Conservation (phyloP, 2,888 invertebrate genomes). For the Oscheius sp. region DNA sequence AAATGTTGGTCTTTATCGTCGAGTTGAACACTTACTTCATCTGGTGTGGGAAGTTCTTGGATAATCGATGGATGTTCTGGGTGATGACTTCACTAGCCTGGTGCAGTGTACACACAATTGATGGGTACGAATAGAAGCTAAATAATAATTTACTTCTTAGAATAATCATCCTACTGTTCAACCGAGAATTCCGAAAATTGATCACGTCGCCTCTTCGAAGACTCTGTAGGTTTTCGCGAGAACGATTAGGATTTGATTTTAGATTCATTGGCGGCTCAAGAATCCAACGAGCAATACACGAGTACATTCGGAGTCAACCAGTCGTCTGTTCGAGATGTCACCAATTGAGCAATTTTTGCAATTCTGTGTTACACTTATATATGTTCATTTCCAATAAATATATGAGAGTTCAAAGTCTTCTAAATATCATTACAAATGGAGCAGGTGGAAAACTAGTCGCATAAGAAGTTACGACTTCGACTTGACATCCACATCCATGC, state of each 20-base stretch:
- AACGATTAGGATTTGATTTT: neutral
- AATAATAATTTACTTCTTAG: neutral
- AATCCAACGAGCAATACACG: too few species aligned
- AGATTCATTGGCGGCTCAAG: neutral
- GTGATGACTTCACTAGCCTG: constrained; percentile 36
- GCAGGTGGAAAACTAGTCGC: too few species aligned
- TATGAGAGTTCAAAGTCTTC: too few species aligned
- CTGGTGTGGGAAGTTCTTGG: constrained; percentile 6
- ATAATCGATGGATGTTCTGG: constrained; percentile 35
- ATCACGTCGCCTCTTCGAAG: constrained; percentile 5
- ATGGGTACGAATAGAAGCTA: constrained; percentile 38
- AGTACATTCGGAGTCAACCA: too few species aligned
- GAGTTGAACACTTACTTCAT: constrained; percentile 47
- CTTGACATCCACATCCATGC: too few species aligned
- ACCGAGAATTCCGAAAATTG: constrained; percentile 20
- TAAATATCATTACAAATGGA: too few species aligned
- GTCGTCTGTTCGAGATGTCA: too few species aligned
- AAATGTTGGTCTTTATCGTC: constrained; percentile 36
- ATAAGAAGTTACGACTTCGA: too few species aligned
- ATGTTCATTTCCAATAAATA: too few species aligned
- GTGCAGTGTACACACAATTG: constrained; percentile 36
- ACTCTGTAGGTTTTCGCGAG: neutral
- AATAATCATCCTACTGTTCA: constrained; percentile 20
- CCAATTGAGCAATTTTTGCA: too few species aligned
- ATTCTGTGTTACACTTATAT: too few species aligned